Conservation (phyloP, 2,888 invertebrate genomes). For the Carabus problematicus region DNA sequence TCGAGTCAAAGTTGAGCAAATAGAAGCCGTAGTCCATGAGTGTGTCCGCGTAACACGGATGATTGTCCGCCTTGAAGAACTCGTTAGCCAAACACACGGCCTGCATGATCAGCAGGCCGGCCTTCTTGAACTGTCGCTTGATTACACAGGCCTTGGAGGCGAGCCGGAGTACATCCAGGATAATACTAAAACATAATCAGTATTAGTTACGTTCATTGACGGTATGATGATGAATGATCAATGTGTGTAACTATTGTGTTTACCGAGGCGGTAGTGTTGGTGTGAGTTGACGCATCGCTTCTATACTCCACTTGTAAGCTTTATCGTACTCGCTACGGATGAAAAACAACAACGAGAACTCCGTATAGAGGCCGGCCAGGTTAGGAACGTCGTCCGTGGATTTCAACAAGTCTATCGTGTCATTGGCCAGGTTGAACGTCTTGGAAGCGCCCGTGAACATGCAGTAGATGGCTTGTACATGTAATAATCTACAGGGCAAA, state of each 20-base stretch:
- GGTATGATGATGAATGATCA: slow-evolving; percentile 11
- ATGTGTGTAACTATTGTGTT: too few relatives aligned
- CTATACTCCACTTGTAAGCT: slow-evolving; percentile 78
- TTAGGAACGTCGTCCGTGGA: slow-evolving; percentile 59
- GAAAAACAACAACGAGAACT: slow-evolving; percentile 84
- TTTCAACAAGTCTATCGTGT: slow-evolving; percentile 63
- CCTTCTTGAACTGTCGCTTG: slow-evolving; percentile 83
- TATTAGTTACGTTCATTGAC: neutral
- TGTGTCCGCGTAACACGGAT: slow-evolving; percentile 85
- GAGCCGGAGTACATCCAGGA: slow-evolving; percentile 83
- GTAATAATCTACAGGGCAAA: slow-evolving; percentile 71
- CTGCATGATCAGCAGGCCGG: slow-evolving; percentile 82
- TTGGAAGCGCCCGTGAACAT: slow-evolving; percentile 78
- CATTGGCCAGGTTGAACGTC: slow-evolving; percentile 69
- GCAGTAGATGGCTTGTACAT: slow-evolving; percentile 83
- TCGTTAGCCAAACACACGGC: slow-evolving; percentile 76
- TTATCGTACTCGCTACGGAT: slow-evolving; percentile 85
- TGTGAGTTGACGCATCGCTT: slow-evolving; percentile 74
- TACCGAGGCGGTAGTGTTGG: slow-evolving; percentile 69
- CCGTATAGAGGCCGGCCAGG: slow-evolving; percentile 78
- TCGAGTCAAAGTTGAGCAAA: slow-evolving; percentile 86
- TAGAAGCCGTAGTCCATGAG: slow-evolving; percentile 91
- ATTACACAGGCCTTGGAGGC: slow-evolving; percentile 90
- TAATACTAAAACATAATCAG: slow-evolving; percentile 67
- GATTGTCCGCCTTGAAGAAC: slow-evolving; percentile 66